These are phyloP conservation scores for Papilio aristodemus DNA, from an alignment of 1,140 invertebrate species.

Conservation along the genomic window DNA sequence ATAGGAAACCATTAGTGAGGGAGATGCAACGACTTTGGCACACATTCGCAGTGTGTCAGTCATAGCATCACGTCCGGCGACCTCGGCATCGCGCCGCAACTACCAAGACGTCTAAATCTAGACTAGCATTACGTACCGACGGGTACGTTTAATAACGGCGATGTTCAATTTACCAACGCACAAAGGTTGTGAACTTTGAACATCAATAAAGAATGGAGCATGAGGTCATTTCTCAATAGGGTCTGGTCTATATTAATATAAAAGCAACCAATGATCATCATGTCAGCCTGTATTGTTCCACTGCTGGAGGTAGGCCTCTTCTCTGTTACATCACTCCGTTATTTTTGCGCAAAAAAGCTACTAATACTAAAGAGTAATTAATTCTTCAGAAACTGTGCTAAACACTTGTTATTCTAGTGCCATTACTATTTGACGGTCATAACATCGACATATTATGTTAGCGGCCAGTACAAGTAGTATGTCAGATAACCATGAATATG, in stretches of 20 bases:
- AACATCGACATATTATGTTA: too few relatives aligned
- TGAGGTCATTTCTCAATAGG: not conserved
- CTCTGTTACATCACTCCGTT: too few relatives aligned
- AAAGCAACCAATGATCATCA: not conserved
- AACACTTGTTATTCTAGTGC: too few relatives aligned
- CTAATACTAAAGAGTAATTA: too few relatives aligned
- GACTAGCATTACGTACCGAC: not conserved
- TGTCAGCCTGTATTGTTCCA: too few relatives aligned
- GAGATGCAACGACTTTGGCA: not conserved
- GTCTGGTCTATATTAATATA: not conserved
- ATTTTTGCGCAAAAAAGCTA: too few relatives aligned
- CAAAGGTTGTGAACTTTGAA: slow-evolving; percentile 18
- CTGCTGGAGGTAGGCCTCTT: too few relatives aligned
- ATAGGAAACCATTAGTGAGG: not conserved
- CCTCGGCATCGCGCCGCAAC: not conserved
- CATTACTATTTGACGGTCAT: too few relatives aligned
- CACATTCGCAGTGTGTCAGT: not conserved
- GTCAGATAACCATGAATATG: not conserved
- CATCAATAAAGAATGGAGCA: not conserved
- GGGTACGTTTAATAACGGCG: not conserved
- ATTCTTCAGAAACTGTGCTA: too few relatives aligned
- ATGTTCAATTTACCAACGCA: slow-evolving; percentile 11
- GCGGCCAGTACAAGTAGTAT: not conserved
- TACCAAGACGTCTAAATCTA: slow-evolving; percentile 12
- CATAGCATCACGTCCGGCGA: slow-evolving; percentile 6